A percentile compares a stretch with the other conserved stretches of the same genome.
Evolutionary conservation across 1,140 invertebrate genomes (phyloP).

Genomic region (Notospermus geniculatus): DNA sequence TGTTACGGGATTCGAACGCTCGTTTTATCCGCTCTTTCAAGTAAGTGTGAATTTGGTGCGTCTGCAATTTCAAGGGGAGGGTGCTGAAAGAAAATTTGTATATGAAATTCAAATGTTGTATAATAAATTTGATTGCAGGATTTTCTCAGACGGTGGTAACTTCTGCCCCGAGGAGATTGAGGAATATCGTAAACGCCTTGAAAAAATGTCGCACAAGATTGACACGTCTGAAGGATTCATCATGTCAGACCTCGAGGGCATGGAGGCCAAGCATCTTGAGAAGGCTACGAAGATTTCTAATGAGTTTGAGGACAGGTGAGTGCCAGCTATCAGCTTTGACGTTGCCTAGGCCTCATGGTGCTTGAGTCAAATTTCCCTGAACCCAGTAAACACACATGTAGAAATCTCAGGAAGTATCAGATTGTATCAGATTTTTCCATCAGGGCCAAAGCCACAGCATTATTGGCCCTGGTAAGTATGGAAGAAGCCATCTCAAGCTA

Average conservation of each 20-base stretch:
- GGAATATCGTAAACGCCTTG: slow-evolving; percentile 49
- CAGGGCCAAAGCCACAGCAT: too few species aligned
- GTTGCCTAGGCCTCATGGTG: too few species aligned
- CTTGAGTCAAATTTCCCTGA: too few species aligned
- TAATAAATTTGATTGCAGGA: slow-evolving; percentile 28
- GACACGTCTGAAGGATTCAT: slow-evolving; percentile 51
- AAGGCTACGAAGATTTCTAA: slow-evolving; percentile 47
- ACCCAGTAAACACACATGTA: too few species aligned
- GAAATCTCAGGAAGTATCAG: too few species aligned
- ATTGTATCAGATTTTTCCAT: too few species aligned
- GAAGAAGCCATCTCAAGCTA: too few species aligned
- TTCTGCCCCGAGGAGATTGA: slow-evolving; percentile 56
- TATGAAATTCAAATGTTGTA: too few species aligned
- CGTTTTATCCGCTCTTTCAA: slow-evolving; percentile 55
- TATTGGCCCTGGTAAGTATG: too few species aligned
- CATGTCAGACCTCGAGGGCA: slow-evolving; percentile 55
- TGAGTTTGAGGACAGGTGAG: slow-evolving; percentile 55
- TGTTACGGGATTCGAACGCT: slow-evolving; percentile 53
- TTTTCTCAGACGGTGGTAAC: slow-evolving; percentile 57
- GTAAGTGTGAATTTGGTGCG: slow-evolving; percentile 37
- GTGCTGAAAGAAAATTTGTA: too few species aligned
- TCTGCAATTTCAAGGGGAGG: too few species aligned
- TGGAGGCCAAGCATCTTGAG: slow-evolving; percentile 53
- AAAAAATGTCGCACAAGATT: slow-evolving; percentile 52
- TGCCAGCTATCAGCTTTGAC: not conserved